These are phyloP conservation scores for Brachionus rubens DNA, from an alignment of 1,140 invertebrate species.

Conservation along the genomic window DNA sequence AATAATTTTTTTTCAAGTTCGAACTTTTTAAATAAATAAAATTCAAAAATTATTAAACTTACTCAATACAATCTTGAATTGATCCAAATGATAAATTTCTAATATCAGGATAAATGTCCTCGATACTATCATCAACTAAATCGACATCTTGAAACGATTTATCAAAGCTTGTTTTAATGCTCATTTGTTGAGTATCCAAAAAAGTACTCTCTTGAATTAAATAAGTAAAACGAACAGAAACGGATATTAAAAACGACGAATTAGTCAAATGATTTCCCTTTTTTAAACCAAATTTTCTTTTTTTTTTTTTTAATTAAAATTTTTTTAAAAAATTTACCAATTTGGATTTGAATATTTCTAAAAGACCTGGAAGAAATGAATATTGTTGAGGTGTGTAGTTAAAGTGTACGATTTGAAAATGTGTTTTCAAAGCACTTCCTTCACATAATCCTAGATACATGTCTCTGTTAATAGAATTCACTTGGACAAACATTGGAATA, in stretches of 20 bases:
- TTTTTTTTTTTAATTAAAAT: neutral
- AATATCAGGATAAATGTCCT: conserved; percentile 64
- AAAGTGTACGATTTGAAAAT: conserved; percentile 83
- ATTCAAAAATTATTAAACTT: conserved; percentile 48
- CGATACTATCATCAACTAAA: conserved; percentile 68
- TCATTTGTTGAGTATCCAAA: neutral
- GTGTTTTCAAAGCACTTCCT: conserved; percentile 70
- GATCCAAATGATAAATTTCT: conserved; percentile 77
- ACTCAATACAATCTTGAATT: conserved; percentile 72
- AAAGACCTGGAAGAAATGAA: conserved; percentile 70
- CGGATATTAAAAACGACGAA: conserved; percentile 63
- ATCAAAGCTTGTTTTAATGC: conserved; percentile 50
- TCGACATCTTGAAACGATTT: conserved; percentile 58
- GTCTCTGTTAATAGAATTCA: conserved; percentile 70
- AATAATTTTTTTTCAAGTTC: too few relatives aligned
- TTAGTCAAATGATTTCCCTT: conserved; percentile 45
- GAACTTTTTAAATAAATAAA: neutral
- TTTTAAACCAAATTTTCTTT: neutral
- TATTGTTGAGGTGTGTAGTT: conserved; percentile 75
- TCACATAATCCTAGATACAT: conserved; percentile 73
- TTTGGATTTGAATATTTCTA: conserved; percentile 62
- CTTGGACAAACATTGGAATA: conserved; percentile 81
- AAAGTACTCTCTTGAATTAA: conserved; percentile 62
- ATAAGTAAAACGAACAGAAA: conserved; percentile 79
- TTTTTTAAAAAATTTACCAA: conserved; percentile 52